phyloP scores from a whole-genome alignment of 2,888 invertebrate genomes.

The Fragum sueziense region DNA sequence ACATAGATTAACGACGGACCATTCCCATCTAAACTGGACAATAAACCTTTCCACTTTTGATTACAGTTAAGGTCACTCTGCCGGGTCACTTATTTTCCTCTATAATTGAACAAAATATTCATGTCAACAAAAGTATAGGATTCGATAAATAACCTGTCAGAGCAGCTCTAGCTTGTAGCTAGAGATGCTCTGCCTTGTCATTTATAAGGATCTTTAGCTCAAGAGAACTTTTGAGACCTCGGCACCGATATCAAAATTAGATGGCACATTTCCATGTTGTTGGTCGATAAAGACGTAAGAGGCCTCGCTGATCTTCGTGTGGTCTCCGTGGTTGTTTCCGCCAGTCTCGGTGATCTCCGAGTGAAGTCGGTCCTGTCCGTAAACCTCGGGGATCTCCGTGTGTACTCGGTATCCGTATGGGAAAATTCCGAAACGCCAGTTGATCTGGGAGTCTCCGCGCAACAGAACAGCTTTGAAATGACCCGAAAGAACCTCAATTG shows the following conservation, averaged over 20 bases:
- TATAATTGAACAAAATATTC: no score
- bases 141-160: no score
- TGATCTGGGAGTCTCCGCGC: constrained; percentile 24
- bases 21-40: no score
- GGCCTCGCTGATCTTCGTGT: background rate
- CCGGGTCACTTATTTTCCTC: no score
- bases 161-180: no score
- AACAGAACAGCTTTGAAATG: constrained; percentile 42
- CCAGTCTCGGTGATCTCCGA: constrained; percentile 35
- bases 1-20: no score
- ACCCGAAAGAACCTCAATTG: constrained; percentile 43
- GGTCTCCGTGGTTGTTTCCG: background rate
- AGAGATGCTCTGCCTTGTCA: no score
- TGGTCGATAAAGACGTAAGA: constrained; percentile 5
- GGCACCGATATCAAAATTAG: constrained; percentile 17
- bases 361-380: constrained; percentile 36
- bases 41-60: no score
- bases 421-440: constrained; percentile 49
- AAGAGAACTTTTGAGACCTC: constrained; percentile 10
- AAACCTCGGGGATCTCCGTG: constrained; percentile 38
- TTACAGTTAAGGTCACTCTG: no score
- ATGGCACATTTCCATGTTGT: constrained; percentile 39
- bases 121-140: no score
- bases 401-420: constrained; percentile 40
- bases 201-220: background rate